Base-by-base conservation (phyloP, 2,888 invertebrate species). In the Thalpophila matura region DNA sequence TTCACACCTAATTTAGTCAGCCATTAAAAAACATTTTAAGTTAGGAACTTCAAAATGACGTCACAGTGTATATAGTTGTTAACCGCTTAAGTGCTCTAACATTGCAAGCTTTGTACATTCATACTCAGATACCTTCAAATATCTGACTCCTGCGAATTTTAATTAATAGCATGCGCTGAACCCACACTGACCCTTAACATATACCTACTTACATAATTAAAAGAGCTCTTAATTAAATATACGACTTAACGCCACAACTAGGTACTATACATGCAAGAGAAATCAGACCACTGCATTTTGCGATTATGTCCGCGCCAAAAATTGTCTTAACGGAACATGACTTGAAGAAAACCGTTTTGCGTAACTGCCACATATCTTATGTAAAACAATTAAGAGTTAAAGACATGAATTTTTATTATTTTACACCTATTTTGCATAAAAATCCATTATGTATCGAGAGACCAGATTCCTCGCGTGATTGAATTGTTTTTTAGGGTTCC, bases 151-250 rank as follows among this genome's bases (percentile, higher is more conserved):
- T 42, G 14, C 37, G 18, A 29, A 18, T 51, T 3, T 9, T 40
- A 5, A 24, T 1, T 1, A 14, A 7, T 16, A 50, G 24, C 9
- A 26, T 35, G 42, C 16, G 43, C 18, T 55, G 35, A 26, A 24
- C 33, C 14, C 9, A 22, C 27, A 14, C 33, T 33, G 33, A 40
- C 22, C 31, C 53, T 50, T 55, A 59, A 50, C 51, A 55, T 59
- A 42, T 56, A 60, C 62, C n/a, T n/a, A n/a, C n/a, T n/a, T n/a
- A n/a, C n/a, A n/a, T 65, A 26, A 26, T 64, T 33, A 40, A 73
- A 68, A 55, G 42, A 59, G 57, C 55, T 66, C 55, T 55, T 70
- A 71, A 55, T 71, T 74, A 70, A 69, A 55, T 26, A 43, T 54
- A 59, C 40, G 54, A 63, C 56, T 55, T 63, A 33, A 26, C 54